Base-by-base conservation (phyloP, 1,140 invertebrate genomes). In the Matsumurasca onukii region DNA sequence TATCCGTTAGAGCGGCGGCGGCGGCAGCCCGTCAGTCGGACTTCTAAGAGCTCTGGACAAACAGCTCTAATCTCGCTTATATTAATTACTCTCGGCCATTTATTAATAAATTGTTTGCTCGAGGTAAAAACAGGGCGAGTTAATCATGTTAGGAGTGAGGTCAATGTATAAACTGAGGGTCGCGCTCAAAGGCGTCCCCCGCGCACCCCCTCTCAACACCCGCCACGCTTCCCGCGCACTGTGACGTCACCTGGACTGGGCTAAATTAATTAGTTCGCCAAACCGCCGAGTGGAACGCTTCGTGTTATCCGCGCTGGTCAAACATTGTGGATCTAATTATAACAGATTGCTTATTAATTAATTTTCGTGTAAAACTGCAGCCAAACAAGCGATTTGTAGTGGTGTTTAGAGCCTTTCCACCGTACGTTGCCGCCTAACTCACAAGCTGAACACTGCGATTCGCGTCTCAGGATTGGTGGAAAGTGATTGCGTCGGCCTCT, bases 71-170 rank as follows among this genome's bases (percentile, higher is more conserved):
- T 39, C 34, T 39, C 34, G 34, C 34, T 17, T 39, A 17, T 39
- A 39, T 39, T 39, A 39, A 39, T 39, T 39, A 39, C 34, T 39
- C 17, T 17, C 34, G 34, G 5, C 34, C 34, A 39, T 39, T 39
- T 39, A 39, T 39, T 39, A 39, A 39, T 39, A 39, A 39, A 39
- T 39, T 39, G 34, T 39, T 39, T 39, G 34, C 34, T 39, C 34
- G 34, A 5, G 5, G 34, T 39, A 39, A 39, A 39, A 39, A 39
- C 34, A 39, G 34, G 34, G 34, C 17, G 17, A 39, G 34, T 39
- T 39, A 39, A 39, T 39, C 34, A 39, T 17, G 34, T 39, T 39
- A 39, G 5, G 34, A 39, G 34, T 39, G 34, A 39, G 34, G 34
- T 39, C 34, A 39, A 39, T 39, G 34, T 39, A 39, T 39, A 39